phyloP scores from a whole-genome alignment of 2,888 invertebrate species.

The Orthonychiurus folsomi region DNA sequence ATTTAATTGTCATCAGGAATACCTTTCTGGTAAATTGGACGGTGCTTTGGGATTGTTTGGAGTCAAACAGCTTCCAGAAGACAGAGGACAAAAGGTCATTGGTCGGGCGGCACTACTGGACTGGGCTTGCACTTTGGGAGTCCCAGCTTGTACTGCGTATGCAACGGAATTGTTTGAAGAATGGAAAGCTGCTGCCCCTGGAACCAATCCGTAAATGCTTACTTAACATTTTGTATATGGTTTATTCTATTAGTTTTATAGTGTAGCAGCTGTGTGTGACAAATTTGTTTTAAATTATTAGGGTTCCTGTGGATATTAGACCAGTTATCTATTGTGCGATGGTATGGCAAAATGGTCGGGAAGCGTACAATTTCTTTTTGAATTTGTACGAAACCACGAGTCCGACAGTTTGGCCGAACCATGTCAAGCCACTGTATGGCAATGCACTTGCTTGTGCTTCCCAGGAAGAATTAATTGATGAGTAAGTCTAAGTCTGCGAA shows the following conservation, averaged over 20 bases:
- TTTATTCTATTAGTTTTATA: no score
- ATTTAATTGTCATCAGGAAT: not conserved
- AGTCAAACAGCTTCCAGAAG: not conserved
- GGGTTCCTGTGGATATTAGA: not conserved
- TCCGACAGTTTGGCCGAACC: not conserved
- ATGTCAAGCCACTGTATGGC: not conserved
- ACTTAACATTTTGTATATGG: no score
- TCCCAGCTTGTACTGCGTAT: not conserved
- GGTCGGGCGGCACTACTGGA: not conserved
- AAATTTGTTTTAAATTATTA: not conserved
- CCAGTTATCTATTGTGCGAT: not conserved
- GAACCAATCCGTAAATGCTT: not conserved
- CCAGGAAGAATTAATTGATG: not conserved
- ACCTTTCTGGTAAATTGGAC: not conserved
- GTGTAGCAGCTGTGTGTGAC: no score
- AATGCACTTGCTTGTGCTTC: not conserved
- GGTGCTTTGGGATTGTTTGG: not conserved
- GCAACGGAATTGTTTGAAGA: not conserved
- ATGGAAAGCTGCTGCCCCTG: not conserved
- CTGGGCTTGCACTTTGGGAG: not conserved
- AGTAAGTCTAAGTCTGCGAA: not conserved
- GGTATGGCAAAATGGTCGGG: not conserved
- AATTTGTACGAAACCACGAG: not conserved
- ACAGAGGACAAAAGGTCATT: not conserved
- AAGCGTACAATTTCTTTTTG: not conserved